These are phyloP conservation scores for Venustoraphidia nigricollis DNA, from an alignment of 2,888 invertebrate genomes.

Conservation along the genomic window DNA sequence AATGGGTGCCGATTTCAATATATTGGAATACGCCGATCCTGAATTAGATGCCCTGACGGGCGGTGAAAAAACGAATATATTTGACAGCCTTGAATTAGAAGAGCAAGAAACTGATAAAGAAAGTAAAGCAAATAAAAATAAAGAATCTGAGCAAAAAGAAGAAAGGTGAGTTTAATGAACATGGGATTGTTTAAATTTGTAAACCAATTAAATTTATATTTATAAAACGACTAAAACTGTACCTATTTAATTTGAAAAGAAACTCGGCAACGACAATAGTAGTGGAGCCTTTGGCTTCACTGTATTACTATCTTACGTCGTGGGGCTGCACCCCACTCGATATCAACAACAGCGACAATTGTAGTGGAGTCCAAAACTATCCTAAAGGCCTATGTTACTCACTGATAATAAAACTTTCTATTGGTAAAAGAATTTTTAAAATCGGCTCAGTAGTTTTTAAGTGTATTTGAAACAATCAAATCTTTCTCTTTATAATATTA, in stretches of 20 bases:
- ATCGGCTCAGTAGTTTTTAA: no score
- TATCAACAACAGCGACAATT: no score
- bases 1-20: constrained; percentile 89
- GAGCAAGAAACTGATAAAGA: constrained; percentile 58
- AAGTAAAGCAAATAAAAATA: constrained; percentile 33
- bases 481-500: no score
- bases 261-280: no score
- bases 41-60: constrained; percentile 70
- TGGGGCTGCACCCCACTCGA: no score
- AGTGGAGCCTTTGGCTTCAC: no score
- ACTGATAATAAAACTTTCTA: no score
- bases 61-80: constrained; percentile 68
- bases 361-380: no score
- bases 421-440: no score
- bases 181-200: neutral
- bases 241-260: neutral
- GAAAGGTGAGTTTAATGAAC: neutral
- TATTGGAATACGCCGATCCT: constrained; percentile 89
- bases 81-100: constrained; percentile 71
- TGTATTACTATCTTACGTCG: no score
- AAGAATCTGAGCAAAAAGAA: constrained; percentile 19
- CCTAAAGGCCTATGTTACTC: no score
- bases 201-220: neutral
- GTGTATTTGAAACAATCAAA: no score
- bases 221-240: neutral